phyloP scores from a whole-genome alignment of 2,888 invertebrate genomes.

The Drosophila eohydei region DNA sequence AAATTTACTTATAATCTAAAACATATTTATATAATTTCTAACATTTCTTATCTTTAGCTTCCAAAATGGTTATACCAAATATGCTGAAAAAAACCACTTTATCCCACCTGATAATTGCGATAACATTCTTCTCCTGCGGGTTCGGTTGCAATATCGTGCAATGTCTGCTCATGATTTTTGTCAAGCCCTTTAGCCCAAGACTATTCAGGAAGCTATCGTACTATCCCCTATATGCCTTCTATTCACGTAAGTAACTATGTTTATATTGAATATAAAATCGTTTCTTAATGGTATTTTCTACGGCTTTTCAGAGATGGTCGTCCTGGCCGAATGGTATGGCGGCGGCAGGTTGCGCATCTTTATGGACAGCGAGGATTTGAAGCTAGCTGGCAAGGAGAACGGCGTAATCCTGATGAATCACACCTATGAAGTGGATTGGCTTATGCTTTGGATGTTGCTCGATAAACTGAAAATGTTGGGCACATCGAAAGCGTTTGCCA shows the following conservation, averaged over 20 bases:
- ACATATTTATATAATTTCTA: background rate
- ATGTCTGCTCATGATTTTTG: constrained; percentile 90
- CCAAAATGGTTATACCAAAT: constrained; percentile 21
- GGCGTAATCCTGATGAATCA: constrained; percentile 97
- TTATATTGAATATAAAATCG: background rate
- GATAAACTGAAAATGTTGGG: constrained; percentile 93
- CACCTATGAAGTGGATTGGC: constrained; percentile 97
- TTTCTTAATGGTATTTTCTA: too few relatives aligned
- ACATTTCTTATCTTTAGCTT: constrained; percentile 1
- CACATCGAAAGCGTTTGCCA: constrained; percentile 97
- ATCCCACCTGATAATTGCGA: constrained; percentile 86
- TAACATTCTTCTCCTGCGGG: constrained; percentile 94
- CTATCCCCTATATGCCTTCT: constrained; percentile 94
- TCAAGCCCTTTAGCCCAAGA: constrained; percentile 92
- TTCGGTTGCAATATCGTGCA: constrained; percentile 93
- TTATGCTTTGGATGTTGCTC: constrained; percentile 95
- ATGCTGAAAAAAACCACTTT: constrained; percentile 24
- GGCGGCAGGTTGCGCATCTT: constrained; percentile 90
- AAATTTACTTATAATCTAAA: background rate
- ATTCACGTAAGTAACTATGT: constrained; percentile 92
- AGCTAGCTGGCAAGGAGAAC: constrained; percentile 94
- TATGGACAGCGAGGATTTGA: constrained; percentile 90
- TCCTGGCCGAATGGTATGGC: constrained; percentile 97
- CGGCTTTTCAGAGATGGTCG: constrained; percentile 91
- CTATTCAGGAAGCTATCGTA: constrained; percentile 94